A percentile compares a stretch with the other conserved stretches of the same genome.
Evolutionary conservation across 2,113 vertebrate genomes (phyloP).

Genomic region (Myocastor coypus): DNA sequence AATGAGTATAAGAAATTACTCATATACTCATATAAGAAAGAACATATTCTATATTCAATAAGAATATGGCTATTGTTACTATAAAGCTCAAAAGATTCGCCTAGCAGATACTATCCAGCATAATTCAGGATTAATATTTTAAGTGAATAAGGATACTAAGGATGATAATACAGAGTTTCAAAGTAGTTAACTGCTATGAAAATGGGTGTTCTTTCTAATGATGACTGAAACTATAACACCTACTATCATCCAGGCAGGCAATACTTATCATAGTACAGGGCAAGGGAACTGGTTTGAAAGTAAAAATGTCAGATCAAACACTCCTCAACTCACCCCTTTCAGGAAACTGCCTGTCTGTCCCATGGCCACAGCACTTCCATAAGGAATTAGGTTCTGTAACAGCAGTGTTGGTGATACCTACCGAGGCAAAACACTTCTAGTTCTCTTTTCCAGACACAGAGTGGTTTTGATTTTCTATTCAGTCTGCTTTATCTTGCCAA

Average conservation of each 20-base stretch:
- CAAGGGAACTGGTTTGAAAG: not conserved
- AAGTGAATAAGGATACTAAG: not conserved
- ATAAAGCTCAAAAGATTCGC: not conserved
- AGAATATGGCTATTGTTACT: not conserved
- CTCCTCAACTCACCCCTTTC: not conserved
- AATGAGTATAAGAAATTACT: no score
- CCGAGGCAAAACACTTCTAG: not conserved
- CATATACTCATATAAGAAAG: no score
- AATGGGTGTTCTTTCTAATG: not conserved
- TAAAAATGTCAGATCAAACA: not conserved
- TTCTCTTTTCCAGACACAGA: not conserved
- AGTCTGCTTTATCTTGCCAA: not conserved
- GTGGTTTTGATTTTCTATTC: no score
- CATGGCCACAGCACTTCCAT: no score
- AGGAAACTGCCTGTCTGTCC: not conserved
- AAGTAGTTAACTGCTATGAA: not conserved
- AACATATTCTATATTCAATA: no score
- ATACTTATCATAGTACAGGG: not conserved
- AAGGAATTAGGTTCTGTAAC: not conserved
- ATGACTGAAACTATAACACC: not conserved
- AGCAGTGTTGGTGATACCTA: accelerated
- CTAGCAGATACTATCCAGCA: not conserved
- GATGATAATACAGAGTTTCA: conserved; percentile 8
- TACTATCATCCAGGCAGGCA: not conserved
- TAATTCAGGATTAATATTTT: not conserved